Evolutionary conservation across 1,140 invertebrate species (phyloP).

Genomic region (Telenomus remus): DNA sequence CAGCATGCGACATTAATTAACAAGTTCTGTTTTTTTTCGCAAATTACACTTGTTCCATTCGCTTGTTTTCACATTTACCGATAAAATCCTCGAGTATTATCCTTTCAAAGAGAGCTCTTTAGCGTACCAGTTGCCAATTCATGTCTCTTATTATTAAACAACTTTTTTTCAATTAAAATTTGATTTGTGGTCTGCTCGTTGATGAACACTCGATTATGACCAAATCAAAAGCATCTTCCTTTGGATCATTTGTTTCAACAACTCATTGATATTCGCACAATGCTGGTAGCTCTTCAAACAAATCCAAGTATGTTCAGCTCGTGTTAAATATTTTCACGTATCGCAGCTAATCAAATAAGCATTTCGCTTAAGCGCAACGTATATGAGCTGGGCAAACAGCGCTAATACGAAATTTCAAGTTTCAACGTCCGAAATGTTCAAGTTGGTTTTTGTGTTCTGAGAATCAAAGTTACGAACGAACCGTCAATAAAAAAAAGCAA

Average conservation of each 20-base stretch:
- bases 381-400: background rate
- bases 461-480: too few species aligned
- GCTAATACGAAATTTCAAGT: background rate
- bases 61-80: too few species aligned
- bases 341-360: constrained; percentile 22
- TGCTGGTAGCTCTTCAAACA: constrained; percentile 34
- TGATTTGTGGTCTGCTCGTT: too few species aligned
- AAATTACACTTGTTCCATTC: too few species aligned
- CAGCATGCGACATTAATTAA: constrained; percentile 22
- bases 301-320: constrained; percentile 16
- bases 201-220: too few species aligned
- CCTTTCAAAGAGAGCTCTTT: too few species aligned
- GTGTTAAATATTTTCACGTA: constrained; percentile 5
- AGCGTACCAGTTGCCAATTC: too few species aligned
- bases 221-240: constrained; percentile 10
- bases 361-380: background rate
- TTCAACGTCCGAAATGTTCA: background rate
- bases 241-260: constrained; percentile 16
- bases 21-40: constrained; percentile 1
- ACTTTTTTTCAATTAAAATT: too few species aligned
- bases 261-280: constrained; percentile 23
- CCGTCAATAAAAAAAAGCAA: too few species aligned
- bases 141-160: too few species aligned
- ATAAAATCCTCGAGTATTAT: too few species aligned
- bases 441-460: too few species aligned